These are phyloP conservation scores for Falco punctatus DNA, from an alignment of 2,113 vertebrate species.

Conservation along the genomic window DNA sequence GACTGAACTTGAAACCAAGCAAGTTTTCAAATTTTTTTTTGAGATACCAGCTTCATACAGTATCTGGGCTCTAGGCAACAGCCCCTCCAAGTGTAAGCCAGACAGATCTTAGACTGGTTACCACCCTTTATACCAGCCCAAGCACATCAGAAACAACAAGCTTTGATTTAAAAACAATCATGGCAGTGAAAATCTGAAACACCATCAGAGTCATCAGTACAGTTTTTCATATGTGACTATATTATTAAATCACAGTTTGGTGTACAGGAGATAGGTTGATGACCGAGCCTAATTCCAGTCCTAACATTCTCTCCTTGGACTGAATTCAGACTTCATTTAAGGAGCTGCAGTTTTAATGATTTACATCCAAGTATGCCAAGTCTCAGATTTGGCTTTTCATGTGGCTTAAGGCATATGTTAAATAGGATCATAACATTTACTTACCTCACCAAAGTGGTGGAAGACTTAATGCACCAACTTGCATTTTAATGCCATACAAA, in stretches of 20 bases:
- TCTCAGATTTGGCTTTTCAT: constrained; percentile 12
- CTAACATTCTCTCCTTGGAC: background rate
- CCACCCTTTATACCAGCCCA: background rate
- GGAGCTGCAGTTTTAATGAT: constrained; percentile 43
- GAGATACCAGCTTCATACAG: background rate
- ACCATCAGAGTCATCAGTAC: background rate
- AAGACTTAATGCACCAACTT: constrained; percentile 11
- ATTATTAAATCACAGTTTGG: background rate
- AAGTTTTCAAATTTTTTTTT: background rate
- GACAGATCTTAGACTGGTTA: background rate
- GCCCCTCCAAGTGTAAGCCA: background rate
- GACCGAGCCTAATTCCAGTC: background rate
- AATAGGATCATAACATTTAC: constrained; percentile 65
- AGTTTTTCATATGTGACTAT: background rate
- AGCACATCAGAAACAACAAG: background rate
- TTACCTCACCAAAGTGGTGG: constrained; percentile 20
- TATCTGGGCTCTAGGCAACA: background rate
- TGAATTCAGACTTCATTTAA: constrained; percentile 19
- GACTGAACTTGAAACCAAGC: background rate
- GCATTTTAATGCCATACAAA: background rate
- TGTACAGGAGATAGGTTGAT: background rate
- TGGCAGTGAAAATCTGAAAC: background rate
- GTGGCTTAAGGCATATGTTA: constrained; percentile 39
- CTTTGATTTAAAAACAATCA: background rate
- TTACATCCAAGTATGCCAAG: background rate